A percentile compares a stretch with the other conserved stretches of the same genome.
These are phyloP conservation scores for Diglossa cyanea DNA, from an alignment of 2,797 vertebrate species.

Conservation along the genomic window DNA sequence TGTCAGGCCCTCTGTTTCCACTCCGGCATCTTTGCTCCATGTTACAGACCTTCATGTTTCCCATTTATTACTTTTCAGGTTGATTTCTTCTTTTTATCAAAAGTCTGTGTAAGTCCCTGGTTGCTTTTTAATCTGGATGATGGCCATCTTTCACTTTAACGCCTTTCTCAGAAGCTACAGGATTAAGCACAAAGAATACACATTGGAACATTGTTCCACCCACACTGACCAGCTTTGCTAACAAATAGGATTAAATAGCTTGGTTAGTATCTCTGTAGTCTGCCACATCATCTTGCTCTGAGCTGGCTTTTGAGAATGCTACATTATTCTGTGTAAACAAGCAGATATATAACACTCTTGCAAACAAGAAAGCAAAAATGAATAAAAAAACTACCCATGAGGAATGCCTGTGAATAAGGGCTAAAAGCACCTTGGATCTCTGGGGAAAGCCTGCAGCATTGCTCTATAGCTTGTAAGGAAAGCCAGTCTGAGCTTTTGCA, in stretches of 20 bases:
- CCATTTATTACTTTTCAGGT: background rate
- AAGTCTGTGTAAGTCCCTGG: background rate
- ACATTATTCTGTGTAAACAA: background rate
- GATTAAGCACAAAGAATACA: background rate
- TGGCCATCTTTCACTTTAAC: background rate
- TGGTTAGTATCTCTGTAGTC: background rate
- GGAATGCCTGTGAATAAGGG: background rate
- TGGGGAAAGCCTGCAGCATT: background rate
- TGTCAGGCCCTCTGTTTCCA: background rate
- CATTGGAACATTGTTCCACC: background rate
- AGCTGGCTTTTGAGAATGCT: background rate
- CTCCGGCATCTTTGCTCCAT: background rate
- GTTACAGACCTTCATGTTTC: background rate
- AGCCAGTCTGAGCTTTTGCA: background rate
- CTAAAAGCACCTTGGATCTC: background rate
- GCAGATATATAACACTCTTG: background rate
- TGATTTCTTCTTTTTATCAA: background rate
- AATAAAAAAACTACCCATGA: background rate
- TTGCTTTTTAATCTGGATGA: background rate
- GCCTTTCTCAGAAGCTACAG: background rate
- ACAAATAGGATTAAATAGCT: background rate
- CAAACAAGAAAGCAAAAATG: background rate
- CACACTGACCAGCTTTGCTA: background rate
- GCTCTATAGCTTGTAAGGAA: background rate
- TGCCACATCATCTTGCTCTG: background rate